Evolutionary conservation across 1,140 invertebrate species (phyloP), one percentile per base, ranked within the genome.

Genomic region (Tyrophagus putrescentiae): DNA sequence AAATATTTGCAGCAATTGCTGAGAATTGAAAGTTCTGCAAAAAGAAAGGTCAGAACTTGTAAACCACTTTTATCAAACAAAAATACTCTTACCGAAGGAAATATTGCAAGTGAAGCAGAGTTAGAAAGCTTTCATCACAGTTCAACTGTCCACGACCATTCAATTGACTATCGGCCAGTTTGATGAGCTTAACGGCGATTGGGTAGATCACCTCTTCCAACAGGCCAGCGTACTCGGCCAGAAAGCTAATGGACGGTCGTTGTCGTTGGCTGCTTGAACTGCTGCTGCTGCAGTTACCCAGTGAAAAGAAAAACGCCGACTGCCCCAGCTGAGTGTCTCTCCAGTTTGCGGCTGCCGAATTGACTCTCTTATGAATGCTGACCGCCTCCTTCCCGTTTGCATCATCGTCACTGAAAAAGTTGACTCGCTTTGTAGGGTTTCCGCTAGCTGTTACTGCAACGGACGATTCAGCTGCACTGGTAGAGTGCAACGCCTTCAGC

Each of bases 401-500:
- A 42, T 42, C 1, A 3, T 23, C 25, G 6, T 4, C 6, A 42
- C 18, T 42, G 41, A 42, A 42, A 42, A 21, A 2, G 6, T 2
- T 42, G 41, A 1, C 25, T 42, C 41, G 25, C 25, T 42, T 42
- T n/a, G n/a, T 52, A 27, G 27, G 9, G 9, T 52, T 52, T 28
- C 1, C 32, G 23, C 1, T 52, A 1, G 48, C n/a, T 13, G 16
- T 21, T 13, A 13, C 36, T 13, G 9, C n/a, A 52, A 52, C 1
- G 9, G 1, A 52, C n/a, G 31, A 52, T 52, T 21, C 32, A 28
- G 18, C 18, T 21, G 25, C 6, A 42, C 18, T 42, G 32, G 32
- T n/a, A 57, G 57, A 18, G n/a, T 56, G 29, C n/a, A 50, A 13
- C 13, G 53, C 2, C 23, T 58, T 58, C 56, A 58, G 32, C 11